Conservation (phyloP, 2,888 invertebrate genomes). For the Perizoma affinitatum region DNA sequence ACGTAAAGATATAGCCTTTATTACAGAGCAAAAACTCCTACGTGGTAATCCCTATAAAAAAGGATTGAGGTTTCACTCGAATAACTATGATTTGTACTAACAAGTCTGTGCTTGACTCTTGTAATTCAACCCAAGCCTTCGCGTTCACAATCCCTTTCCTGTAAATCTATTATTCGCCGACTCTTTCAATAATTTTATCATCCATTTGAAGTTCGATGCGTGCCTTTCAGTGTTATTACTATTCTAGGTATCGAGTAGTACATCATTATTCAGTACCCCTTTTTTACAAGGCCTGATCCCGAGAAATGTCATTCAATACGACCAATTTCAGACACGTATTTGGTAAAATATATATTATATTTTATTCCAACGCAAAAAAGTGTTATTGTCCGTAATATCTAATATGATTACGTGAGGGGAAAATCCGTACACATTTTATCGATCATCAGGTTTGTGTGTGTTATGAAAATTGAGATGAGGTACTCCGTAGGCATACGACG, state of each 20-base stretch:
- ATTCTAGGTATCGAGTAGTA: conserved; percentile 33
- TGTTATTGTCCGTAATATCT: conserved; percentile 29
- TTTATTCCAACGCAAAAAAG: conserved; percentile 19
- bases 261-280: conserved; percentile 40
- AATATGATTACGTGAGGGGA: conserved; percentile 8
- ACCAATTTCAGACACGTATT: conserved; percentile 37
- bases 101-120: conserved; percentile 21
- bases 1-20: too few species aligned
- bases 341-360: conserved; percentile 20
- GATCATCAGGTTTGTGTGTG: background rate
- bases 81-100: conserved; percentile 22
- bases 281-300: conserved; percentile 30
- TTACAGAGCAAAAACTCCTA: background rate
- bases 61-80: background rate
- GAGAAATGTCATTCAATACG: conserved; percentile 29
- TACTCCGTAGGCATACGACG: background rate
- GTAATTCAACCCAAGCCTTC: conserved; percentile 21
- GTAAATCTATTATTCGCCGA: conserved; percentile 39
- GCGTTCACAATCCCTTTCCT: conserved; percentile 36
- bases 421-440: conserved; percentile 17
- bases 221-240: conserved; percentile 38
- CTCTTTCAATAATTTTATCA: conserved; percentile 49
- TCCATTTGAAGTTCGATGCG: conserved; percentile 42
- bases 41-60: background rate
- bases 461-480: background rate